These are phyloP conservation scores for Xestobium rufovillosum DNA, from an alignment of 2,888 invertebrate genomes.

Conservation along the genomic window DNA sequence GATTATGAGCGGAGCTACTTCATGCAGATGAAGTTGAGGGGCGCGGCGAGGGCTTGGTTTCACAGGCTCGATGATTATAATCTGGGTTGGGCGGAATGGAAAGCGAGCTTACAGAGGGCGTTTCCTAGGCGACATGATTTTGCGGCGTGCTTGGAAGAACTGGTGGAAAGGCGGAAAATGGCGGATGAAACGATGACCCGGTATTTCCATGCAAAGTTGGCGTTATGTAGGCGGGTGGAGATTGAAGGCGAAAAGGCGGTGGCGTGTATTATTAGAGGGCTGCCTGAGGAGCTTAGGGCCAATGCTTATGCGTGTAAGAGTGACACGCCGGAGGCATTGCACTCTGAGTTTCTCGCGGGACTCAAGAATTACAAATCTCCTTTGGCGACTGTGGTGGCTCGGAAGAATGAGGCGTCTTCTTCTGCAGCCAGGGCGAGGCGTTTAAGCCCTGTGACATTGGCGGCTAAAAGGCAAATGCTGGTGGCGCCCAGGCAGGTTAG, in stretches of 20 bases:
- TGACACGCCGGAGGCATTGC: constrained; percentile 10
- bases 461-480: no score
- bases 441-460: no score
- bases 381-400: no score
- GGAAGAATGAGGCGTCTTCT: no score
- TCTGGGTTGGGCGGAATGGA: constrained; percentile 26
- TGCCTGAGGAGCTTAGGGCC: constrained; percentile 14
- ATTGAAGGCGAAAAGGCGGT: constrained; percentile 10
- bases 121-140: constrained; percentile 23
- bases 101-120: constrained; percentile 12
- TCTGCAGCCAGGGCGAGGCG: no score
- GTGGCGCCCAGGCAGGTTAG: no score
- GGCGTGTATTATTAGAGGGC: constrained; percentile 11
- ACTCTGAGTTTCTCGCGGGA: constrained; percentile 13
- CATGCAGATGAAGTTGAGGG: constrained; percentile 20
- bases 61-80: constrained; percentile 24
- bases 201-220: constrained; percentile 26
- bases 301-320: constrained; percentile 15
- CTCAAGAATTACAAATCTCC: constrained; percentile 17
- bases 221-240: constrained; percentile 11
- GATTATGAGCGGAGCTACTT: constrained; percentile 22
- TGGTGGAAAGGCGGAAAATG: constrained; percentile 23
- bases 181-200: constrained; percentile 26
- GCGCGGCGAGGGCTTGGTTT: constrained; percentile 26
- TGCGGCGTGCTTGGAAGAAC: constrained; percentile 24